Conservation (phyloP, 2,888 invertebrate genomes). For the Mythimna impura region DNA sequence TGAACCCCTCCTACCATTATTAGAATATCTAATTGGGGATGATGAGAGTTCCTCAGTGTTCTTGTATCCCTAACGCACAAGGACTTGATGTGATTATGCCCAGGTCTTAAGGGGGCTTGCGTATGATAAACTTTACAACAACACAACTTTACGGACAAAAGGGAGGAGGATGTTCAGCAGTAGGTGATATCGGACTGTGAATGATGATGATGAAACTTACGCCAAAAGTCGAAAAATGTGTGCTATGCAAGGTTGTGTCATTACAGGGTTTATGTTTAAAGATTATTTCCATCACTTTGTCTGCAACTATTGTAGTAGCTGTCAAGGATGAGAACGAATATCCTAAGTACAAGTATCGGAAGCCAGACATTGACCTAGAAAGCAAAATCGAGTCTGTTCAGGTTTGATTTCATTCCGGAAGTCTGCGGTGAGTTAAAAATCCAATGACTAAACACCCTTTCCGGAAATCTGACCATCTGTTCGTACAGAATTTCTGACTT, state of each 20-base stretch:
- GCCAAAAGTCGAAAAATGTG: neutral
- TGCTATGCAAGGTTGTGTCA: too few species aligned
- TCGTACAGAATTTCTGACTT: neutral
- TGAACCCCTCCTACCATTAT: too few species aligned
- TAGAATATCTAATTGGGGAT: neutral
- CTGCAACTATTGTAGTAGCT: neutral
- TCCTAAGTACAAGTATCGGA: neutral
- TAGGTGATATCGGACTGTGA: neutral
- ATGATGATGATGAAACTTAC: neutral
- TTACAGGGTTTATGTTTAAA: neutral
- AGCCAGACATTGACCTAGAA: neutral
- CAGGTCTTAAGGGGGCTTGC: too few species aligned
- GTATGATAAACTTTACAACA: too few species aligned
- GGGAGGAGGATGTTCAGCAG: neutral
- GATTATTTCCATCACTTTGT: neutral
- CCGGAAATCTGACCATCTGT: conserved; percentile 18
- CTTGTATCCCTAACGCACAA: neutral
- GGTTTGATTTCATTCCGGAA: conserved; percentile 1
- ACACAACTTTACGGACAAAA: neutral
- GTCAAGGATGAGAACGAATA: neutral
- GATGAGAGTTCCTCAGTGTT: neutral
- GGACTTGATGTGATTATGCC: neutral
- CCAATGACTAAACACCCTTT: conserved; percentile 25
- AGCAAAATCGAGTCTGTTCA: neutral
- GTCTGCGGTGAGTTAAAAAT: conserved; percentile 7